Conservation (phyloP, 2,113 vertebrate species). For the Antechinus flavipes region DNA sequence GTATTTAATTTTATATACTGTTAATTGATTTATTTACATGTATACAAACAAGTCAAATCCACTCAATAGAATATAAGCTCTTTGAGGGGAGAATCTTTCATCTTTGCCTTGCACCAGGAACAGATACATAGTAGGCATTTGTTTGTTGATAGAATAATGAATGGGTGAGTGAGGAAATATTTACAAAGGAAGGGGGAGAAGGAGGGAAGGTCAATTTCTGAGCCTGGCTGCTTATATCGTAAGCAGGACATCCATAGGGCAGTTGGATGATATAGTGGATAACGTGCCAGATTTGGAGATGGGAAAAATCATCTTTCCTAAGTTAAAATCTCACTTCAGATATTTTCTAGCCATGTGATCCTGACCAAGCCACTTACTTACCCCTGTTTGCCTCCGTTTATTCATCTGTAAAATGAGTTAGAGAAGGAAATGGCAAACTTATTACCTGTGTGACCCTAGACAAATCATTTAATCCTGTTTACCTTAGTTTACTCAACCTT, state of each 20-base stretch:
- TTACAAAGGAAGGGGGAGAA: not conserved
- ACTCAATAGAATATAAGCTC: not conserved
- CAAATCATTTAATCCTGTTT: no score
- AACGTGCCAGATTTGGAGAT: not conserved
- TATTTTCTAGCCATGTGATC: not conserved
- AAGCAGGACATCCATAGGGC: not conserved
- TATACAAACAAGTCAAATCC: not conserved
- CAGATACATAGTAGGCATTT: not conserved
- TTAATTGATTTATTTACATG: not conserved
- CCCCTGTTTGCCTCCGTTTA: no score
- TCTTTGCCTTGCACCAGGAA: not conserved
- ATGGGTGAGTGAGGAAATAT: not conserved
- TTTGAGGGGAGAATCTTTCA: not conserved
- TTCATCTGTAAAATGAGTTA: no score
- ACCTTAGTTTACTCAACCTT: no score
- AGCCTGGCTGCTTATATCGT: not conserved
- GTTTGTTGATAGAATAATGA: not conserved
- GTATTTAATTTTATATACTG: not conserved
- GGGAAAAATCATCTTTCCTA: not conserved
- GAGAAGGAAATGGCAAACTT: not conserved
- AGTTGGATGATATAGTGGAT: not conserved
- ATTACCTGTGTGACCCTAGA: not conserved
- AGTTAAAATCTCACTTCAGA: not conserved
- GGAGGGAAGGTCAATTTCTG: not conserved
- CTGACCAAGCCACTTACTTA: no score